These are phyloP conservation scores for Micromys minutus DNA, from an alignment of 2,113 vertebrate species.

Conservation along the genomic window DNA sequence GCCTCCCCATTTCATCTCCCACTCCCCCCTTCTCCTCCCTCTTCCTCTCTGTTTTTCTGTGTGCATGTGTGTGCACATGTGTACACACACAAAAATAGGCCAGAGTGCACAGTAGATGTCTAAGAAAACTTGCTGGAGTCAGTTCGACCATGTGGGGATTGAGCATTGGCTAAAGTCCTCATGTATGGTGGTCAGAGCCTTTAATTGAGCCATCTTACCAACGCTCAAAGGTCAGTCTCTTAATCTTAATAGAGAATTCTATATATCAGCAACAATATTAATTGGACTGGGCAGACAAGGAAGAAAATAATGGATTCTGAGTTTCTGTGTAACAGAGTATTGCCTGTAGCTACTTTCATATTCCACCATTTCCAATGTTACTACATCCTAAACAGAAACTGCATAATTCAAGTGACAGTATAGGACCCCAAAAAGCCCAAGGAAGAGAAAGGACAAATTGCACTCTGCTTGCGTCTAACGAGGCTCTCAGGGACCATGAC, in stretches of 20 bases:
- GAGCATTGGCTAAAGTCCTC: neutral
- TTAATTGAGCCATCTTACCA: neutral
- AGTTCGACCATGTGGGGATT: neutral
- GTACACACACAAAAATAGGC: neutral
- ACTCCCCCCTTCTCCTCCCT: too few species aligned
- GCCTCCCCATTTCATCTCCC: too few species aligned
- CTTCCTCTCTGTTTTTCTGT: neutral
- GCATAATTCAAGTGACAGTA: neutral
- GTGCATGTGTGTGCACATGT: neutral
- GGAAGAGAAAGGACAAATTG: conserved; percentile 11
- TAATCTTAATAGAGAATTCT: neutral
- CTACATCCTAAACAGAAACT: neutral
- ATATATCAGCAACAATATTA: neutral
- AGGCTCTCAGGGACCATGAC: conserved; percentile 45
- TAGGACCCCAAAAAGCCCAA: neutral
- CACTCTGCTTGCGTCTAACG: conserved; percentile 20
- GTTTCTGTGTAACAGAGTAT: neutral
- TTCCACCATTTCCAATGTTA: neutral
- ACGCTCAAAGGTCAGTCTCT: neutral
- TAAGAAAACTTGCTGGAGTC: neutral
- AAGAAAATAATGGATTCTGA: neutral
- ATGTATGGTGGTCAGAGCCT: too few species aligned
- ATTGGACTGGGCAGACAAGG: too few species aligned
- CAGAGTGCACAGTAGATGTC: neutral
- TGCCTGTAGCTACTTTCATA: too few species aligned